Percentiles rank a stretch among this genome's conserved stretches.
Evolutionary conservation across 2,113 vertebrate species (phyloP).

Genomic region (Megaceryle maxima): DNA sequence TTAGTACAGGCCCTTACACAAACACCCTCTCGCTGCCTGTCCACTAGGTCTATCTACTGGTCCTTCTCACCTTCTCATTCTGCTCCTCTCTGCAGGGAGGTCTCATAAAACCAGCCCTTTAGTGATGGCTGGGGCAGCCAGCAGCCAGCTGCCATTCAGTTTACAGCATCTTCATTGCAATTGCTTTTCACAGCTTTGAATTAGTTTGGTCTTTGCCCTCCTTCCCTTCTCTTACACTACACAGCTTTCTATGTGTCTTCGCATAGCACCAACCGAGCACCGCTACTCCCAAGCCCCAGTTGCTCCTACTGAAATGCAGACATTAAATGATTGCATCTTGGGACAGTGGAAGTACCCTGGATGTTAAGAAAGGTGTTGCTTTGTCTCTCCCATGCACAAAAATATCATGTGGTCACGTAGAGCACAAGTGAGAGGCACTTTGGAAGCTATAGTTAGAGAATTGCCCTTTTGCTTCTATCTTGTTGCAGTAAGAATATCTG

Average conservation of each 20-base stretch:
- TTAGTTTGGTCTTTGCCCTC: not conserved
- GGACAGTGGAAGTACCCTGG: not conserved
- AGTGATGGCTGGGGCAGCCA: rapidly evolving
- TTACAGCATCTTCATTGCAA: not conserved
- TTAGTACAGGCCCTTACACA: not conserved
- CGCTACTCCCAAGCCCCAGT: rapidly evolving
- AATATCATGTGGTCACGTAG: not conserved
- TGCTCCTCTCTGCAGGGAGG: not conserved
- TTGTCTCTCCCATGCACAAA: not conserved
- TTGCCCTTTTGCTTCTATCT: slow-evolving; percentile 54
- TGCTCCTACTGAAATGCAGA: not conserved
- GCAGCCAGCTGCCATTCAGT: not conserved
- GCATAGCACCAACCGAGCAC: not conserved
- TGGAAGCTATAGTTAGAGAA: slow-evolving; percentile 11
- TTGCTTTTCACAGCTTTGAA: not conserved
- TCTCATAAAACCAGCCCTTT: not conserved
- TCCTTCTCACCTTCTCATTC: not conserved
- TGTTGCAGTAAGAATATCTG: slow-evolving; percentile 62
- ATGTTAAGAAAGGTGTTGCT: not conserved
- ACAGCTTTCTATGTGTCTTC: not conserved
- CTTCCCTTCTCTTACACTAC: not conserved
- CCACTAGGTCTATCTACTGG: not conserved
- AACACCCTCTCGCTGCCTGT: not conserved
- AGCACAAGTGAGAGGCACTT: not conserved
- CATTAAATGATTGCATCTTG: not conserved